Percentiles rank a stretch among this genome's conserved stretches.
Evolutionary conservation across 2,797 vertebrate genomes (phyloP).

Genomic region (Lithobates pipiens): DNA sequence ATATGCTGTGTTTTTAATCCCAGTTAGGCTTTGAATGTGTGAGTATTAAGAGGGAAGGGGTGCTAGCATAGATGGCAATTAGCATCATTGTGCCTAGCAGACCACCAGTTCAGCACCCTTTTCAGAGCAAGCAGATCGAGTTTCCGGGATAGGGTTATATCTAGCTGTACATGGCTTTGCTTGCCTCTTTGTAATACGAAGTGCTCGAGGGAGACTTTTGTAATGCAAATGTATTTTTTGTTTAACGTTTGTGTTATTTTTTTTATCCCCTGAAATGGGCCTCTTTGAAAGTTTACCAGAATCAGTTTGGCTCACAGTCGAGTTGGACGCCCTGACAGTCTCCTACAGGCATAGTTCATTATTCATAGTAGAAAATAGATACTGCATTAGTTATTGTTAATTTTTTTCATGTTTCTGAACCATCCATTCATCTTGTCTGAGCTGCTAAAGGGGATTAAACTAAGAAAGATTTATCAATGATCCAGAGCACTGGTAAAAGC

Average conservation of each 20-base stretch:
- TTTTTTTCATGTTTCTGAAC: neutral
- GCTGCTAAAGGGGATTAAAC: slow-evolving; percentile 5
- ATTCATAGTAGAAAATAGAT: slow-evolving; percentile 17
- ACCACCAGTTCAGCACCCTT: neutral
- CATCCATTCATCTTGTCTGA: neutral
- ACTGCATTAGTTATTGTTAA: neutral
- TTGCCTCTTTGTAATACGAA: neutral
- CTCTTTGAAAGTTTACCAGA: neutral
- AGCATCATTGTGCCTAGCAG: neutral
- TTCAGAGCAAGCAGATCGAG: neutral
- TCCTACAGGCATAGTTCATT: neutral
- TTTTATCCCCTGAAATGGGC: slow-evolving; percentile 22
- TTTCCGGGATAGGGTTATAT: neutral
- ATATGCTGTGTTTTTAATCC: neutral
- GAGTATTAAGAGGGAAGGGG: neutral
- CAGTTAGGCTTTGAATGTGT: neutral
- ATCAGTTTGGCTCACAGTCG: neutral
- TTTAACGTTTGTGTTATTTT: neutral
- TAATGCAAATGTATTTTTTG: slow-evolving; percentile 1
- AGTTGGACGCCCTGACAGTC: neutral
- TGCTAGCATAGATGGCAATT: neutral
- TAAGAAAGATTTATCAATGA: slow-evolving; percentile 9
- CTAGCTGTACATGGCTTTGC: neutral
- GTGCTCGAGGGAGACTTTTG: neutral
- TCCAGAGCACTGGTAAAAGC: neutral